phyloP scores from a whole-genome alignment of 2,797 vertebrate genomes.

The Arrhamphus sclerolepis region DNA sequence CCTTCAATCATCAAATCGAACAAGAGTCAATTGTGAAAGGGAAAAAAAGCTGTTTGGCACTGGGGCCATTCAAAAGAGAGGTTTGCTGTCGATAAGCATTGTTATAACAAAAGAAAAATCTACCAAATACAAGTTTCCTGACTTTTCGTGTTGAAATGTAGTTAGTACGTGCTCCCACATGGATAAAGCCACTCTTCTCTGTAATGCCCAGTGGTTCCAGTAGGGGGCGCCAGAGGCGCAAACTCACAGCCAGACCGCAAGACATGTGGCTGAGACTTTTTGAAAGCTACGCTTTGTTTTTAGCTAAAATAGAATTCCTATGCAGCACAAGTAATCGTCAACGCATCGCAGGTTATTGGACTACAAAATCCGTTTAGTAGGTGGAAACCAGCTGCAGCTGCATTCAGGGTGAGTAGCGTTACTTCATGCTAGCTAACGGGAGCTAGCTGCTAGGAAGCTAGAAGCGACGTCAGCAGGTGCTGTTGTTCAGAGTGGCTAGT shows the following conservation, averaged over 20 bases:
- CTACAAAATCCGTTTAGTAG: background rate
- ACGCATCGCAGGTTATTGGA: constrained; percentile 23
- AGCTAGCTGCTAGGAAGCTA: constrained; percentile 61
- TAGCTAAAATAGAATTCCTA: constrained; percentile 35
- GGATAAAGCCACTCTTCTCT: constrained; percentile 9
- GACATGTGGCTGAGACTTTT: constrained; percentile 80
- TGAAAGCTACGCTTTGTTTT: constrained; percentile 61
- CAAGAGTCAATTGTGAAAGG: no score
- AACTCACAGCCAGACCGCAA: constrained; percentile 50
- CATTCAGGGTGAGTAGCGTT: constrained; percentile 61
- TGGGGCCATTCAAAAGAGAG: no score
- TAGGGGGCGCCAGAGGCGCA: constrained; percentile 48
- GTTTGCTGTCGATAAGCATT: no score
- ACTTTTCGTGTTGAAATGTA: background rate
- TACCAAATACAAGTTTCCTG: no score
- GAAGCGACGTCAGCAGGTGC: constrained; percentile 70
- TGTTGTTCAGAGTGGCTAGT: constrained; percentile 65
- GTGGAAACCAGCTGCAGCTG: constrained; percentile 29
- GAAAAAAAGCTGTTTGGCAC: no score
- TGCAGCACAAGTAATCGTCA: constrained; percentile 13
- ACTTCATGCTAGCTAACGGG: constrained; percentile 27
- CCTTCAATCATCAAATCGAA: no score
- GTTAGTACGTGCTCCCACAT: background rate
- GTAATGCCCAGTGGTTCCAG: constrained; percentile 29
- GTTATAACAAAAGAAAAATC: no score